Evolutionary conservation across 2,888 invertebrate species (phyloP), one percentile per base, ranked within the genome.

Genomic region (Synanthedon myopaeformis): DNA sequence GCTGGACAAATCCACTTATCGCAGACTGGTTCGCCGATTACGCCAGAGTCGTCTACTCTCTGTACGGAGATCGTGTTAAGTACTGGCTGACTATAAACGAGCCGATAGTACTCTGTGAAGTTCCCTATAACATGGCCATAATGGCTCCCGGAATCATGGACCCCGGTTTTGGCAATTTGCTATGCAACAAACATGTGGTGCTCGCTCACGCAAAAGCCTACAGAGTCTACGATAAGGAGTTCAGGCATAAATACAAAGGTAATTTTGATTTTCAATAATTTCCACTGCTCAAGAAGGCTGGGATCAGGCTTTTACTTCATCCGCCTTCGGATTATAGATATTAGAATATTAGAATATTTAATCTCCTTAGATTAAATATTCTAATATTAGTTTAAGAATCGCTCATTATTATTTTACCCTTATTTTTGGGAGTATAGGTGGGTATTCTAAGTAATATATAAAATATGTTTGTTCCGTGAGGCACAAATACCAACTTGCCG

Each of bases 1-100:
- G 92, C 5, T 92, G 92, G 92, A 76, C 89, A 0, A 92, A 92
- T 67, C 89, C 90, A 0, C 76, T 89, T 45, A 88, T 91, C 12
- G 82, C 86, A 8, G 86, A 91, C n/a, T 86, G 90, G 73, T 92
- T 91, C 61, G 82, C 73, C n/a, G 89, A 91, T 61, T 93, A 90
- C 64, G 90, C 92, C 0, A 81, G 85, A 13, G 63, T 91, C 0
- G 74, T 89, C 0, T 89, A 85, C 66, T 76, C 80, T 3, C 78
- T 90, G 57, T 91, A 82, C 60, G 92, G 89, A 0, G 89, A 90
- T 61, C 86, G 91, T 14, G 90, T 93, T 1, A 89, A 88, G 69
- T 73, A 82, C 48, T 94, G 93, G 93, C 85, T 92, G 0, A 94
- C 94, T 0, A 87, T 94, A 54, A 94, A 94, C 69, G 94, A 94